Evolutionary conservation across 2,888 invertebrate species (phyloP), one percentile per base, ranked within the genome.

Genomic region (Oegoconia quadripuncta): DNA sequence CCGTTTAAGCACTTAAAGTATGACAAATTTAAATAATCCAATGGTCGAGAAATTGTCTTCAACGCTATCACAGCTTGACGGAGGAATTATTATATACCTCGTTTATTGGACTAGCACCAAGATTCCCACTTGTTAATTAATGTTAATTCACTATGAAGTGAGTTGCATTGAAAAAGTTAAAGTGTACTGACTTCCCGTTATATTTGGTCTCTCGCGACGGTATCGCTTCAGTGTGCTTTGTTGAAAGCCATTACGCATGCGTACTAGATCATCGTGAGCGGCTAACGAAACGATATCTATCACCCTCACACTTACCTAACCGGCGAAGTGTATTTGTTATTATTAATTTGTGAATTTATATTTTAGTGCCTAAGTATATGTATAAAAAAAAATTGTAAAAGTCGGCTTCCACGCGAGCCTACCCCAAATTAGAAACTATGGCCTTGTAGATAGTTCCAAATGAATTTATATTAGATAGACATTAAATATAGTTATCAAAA

Each of bases 141-240:
- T 37, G 18, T 29, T 41, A 34, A 6, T 26, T 22, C 12, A n/a
- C n/a, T n/a, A n/a, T n/a, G n/a, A n/a, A n/a, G n/a, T n/a, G n/a
- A n/a, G n/a, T n/a, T n/a, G n/a, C n/a, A n/a, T n/a, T n/a, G n/a
- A n/a, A n/a, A n/a, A n/a, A n/a, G n/a, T n/a, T n/a, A n/a, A n/a
- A n/a, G n/a, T n/a, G n/a, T n/a, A n/a, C n/a, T n/a, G n/a, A n/a
- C n/a, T n/a, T n/a, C n/a, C n/a, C n/a, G n/a, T n/a, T n/a, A n/a
- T 31, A 7, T 26, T 25, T 16, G 25, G 8, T 22, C 27, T 13
- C 38, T 43, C 55, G 51, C 69, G 77, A 76, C 58, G 64, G 74
- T 68, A 69, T 35, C 52, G 79, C 77, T 77, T 74, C 74, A 65
- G 56, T 76, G 73, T 52, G 76, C 77, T 78, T 79, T 78, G 63